Conservation (phyloP, 2,113 vertebrate genomes). For the Microcebus jonahi region DNA sequence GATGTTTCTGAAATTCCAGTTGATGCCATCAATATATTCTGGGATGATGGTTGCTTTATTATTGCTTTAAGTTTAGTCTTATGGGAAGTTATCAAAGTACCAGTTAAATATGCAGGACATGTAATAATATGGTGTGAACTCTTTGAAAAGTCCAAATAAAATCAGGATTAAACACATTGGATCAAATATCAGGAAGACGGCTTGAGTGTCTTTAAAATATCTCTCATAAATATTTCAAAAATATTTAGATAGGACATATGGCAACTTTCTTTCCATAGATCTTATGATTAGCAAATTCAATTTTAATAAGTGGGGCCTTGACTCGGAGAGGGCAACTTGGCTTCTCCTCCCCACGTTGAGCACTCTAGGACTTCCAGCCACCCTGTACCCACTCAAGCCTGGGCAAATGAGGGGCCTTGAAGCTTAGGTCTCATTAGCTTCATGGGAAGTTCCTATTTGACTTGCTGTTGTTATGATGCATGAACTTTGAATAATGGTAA, state of each 20-base stretch:
- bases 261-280: not conserved
- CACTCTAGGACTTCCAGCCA: not conserved
- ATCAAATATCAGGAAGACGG: not conserved
- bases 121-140: not conserved
- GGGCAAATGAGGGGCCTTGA: not conserved
- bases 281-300: not conserved
- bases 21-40: slow-evolving; percentile 18
- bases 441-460: not conserved
- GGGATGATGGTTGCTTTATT: not conserved
- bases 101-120: not conserved
- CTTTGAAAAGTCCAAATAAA: slow-evolving; percentile 7
- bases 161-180: not conserved
- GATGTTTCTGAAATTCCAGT: slow-evolving; percentile 16
- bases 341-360: not conserved
- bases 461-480: not conserved
- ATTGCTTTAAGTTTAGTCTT: slow-evolving; percentile 10
- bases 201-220: not conserved
- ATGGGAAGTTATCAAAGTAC: not conserved
- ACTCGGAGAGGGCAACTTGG: not conserved
- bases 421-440: not conserved
- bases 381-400: not conserved
- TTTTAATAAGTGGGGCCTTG: not conserved
- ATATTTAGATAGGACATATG: not conserved
- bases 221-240: slow-evolving; percentile 18
- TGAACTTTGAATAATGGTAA: not conserved